A percentile compares a stretch with the other conserved stretches of the same genome.
These are phyloP conservation scores for Pristionchus mayeri DNA, from an alignment of 2,888 invertebrate genomes.

Conservation along the genomic window DNA sequence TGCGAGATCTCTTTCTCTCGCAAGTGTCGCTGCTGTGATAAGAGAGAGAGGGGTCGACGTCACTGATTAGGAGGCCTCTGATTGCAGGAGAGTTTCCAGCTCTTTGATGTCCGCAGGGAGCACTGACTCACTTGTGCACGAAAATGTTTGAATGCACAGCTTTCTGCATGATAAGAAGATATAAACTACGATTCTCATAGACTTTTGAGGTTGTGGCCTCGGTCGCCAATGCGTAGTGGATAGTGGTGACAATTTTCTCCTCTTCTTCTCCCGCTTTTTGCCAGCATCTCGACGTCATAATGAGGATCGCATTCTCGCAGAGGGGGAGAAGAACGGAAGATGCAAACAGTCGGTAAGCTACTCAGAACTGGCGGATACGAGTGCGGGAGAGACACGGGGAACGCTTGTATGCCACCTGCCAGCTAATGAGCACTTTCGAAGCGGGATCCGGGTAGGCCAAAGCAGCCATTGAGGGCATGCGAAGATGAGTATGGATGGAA, in stretches of 20 bases:
- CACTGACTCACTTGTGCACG: too few relatives aligned
- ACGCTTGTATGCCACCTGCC: not conserved
- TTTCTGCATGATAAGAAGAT: too few relatives aligned
- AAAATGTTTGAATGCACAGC: too few relatives aligned
- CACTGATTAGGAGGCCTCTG: not conserved
- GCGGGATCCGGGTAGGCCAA: not conserved
- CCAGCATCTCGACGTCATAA: not conserved
- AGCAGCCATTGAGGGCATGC: not conserved
- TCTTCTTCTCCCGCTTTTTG: conserved; percentile 9
- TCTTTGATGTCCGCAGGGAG: not conserved
- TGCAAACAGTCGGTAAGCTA: not conserved
- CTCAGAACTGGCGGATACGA: not conserved
- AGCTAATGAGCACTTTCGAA: not conserved
- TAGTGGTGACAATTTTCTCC: not conserved
- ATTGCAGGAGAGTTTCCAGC: not conserved
- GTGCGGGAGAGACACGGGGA: not conserved
- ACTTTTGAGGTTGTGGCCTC: too few relatives aligned
- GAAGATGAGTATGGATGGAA: conserved; percentile 30
- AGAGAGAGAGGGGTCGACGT: not conserved
- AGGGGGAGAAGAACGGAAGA: not conserved
- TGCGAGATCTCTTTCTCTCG: conserved; percentile 8
- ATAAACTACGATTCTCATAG: too few relatives aligned
- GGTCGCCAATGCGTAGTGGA: too few relatives aligned
- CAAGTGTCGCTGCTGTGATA: conserved; percentile 6
- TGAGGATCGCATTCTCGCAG: not conserved